These are phyloP conservation scores for Tapirus terrestris DNA, from an alignment of 2,113 vertebrate genomes.

Conservation along the genomic window DNA sequence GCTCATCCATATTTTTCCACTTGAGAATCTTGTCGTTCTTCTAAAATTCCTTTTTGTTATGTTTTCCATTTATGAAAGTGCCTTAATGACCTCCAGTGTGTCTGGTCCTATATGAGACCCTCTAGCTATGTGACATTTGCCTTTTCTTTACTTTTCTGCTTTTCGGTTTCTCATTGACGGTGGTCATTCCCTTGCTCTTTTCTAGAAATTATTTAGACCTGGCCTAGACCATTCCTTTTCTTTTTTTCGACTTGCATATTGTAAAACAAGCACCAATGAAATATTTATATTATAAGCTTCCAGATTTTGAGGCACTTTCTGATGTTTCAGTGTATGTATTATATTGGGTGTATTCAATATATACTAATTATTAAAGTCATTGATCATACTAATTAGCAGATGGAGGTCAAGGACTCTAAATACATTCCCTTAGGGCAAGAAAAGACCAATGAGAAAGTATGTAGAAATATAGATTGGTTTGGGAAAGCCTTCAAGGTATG, in stretches of 20 bases:
- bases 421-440: conserved; percentile 1
- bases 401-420: conserved; percentile 48
- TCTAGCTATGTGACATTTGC: neutral
- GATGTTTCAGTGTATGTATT: conserved; percentile 22
- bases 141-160: neutral
- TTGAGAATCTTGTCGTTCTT: neutral
- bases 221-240: neutral
- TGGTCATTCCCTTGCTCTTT: neutral
- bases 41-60: neutral
- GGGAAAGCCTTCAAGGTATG: conserved; percentile 10
- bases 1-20: neutral
- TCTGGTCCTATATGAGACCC: neutral
- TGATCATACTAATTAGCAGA: conserved; percentile 64
- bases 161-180: neutral
- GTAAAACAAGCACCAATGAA: neutral
- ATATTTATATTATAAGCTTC: conserved; percentile 4
- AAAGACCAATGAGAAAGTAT: conserved; percentile 21
- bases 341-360: conserved; percentile 7
- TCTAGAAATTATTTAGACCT: neutral
- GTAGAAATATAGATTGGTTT: conserved; percentile 40
- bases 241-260: neutral
- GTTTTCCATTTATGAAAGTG: neutral
- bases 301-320: conserved; percentile 34
- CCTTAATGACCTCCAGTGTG: neutral
- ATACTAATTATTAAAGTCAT: conserved; percentile 60